A percentile compares a stretch with the other conserved stretches of the same genome.
phyloP scores from a whole-genome alignment of 2,888 invertebrate species.

The Chouioia cunea region DNA sequence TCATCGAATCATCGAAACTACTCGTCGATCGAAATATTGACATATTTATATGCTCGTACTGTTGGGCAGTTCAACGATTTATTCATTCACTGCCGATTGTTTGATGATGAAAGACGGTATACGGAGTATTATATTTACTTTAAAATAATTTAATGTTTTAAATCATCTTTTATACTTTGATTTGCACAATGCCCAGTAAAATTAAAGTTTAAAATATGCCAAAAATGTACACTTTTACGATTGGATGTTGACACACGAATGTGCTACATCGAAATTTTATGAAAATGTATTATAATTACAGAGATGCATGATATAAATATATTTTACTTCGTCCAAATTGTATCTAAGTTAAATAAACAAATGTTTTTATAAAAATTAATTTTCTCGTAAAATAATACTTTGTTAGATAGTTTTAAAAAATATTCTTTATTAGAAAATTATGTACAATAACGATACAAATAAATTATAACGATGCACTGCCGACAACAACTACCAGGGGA shows the following conservation, averaged over 20 bases:
- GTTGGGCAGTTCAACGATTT: no score
- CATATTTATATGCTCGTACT: no score
- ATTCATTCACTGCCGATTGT: no score
- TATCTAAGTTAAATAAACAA: conserved; percentile 62
- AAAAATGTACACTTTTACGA: background rate
- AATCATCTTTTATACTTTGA: no score
- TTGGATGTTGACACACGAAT: conserved; percentile 20
- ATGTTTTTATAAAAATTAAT: conserved; percentile 55
- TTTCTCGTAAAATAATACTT: background rate
- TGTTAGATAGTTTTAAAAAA: no score
- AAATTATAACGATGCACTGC: no score
- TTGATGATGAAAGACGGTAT: no score
- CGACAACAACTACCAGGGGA: no score
- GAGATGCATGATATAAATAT: conserved; percentile 39
- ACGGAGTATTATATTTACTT: no score
- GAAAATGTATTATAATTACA: conserved; percentile 37
- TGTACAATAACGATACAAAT: conserved; percentile 22
- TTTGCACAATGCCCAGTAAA: no score
- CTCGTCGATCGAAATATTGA: background rate
- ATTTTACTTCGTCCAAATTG: conserved; percentile 61
- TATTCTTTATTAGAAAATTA: conserved; percentile 25
- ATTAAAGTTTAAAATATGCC: no score
- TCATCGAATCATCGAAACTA: conserved; percentile 19
- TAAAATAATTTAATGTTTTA: no score
- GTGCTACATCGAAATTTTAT: conserved; percentile 34